phyloP scores from a whole-genome alignment of 2,888 invertebrate genomes.

The Lasioglossum vierecki region DNA sequence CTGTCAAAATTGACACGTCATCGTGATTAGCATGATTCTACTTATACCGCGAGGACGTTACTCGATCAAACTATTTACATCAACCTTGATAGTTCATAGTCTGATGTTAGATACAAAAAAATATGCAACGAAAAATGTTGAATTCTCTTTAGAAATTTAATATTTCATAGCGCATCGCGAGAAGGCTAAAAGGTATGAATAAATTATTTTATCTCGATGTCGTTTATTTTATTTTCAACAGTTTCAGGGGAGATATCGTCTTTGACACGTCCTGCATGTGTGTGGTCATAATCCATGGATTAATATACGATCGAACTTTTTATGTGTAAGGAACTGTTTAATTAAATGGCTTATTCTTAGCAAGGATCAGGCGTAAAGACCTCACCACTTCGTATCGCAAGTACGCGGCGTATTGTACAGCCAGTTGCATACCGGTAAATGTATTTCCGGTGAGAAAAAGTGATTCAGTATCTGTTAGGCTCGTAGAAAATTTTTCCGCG shows the following conservation, averaged over 20 bases:
- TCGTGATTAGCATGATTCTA: background rate
- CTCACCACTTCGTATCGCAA: background rate
- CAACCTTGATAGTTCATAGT: background rate
- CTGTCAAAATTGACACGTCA: background rate
- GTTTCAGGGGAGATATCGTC: background rate
- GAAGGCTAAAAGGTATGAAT: background rate
- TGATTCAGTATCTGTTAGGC: slow-evolving; percentile 34
- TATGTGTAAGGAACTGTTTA: too few relatives aligned
- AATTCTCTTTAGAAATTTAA: background rate
- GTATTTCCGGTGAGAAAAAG: slow-evolving; percentile 36
- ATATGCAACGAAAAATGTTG: background rate
- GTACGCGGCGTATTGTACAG: background rate
- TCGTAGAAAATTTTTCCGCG: slow-evolving; percentile 33
- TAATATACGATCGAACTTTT: background rate
- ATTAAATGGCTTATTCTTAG: background rate
- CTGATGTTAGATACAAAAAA: background rate
- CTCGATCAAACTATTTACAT: background rate
- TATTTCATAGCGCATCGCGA: too few relatives aligned
- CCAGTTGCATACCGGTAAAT: background rate
- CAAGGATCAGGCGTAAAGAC: background rate
- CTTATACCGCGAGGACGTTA: background rate
- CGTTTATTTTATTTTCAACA: background rate
- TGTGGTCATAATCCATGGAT: background rate
- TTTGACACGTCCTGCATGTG: too few relatives aligned
- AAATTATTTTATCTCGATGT: background rate